These are phyloP conservation scores for Acanthaster planci DNA, from an alignment of 35 echinoderm and acorn worm species.

Conservation along the genomic window DNA sequence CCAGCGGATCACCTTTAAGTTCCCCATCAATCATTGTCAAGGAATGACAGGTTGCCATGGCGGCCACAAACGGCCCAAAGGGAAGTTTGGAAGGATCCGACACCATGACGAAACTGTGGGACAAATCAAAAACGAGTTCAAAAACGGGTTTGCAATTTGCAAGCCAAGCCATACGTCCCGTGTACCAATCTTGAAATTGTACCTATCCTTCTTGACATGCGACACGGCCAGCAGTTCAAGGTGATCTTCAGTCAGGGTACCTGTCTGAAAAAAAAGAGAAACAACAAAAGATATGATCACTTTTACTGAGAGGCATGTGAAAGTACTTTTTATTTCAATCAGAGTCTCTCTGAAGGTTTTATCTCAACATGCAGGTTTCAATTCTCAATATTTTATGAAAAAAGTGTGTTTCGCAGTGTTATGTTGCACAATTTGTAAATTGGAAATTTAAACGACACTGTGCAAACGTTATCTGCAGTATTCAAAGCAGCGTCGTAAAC, in stretches of 20 bases:
- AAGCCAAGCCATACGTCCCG: not conserved
- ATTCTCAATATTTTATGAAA: too few relatives aligned
- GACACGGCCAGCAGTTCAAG: constrained; percentile 88
- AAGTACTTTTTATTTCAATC: too few relatives aligned
- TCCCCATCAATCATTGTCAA: constrained; percentile 93
- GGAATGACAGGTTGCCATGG: constrained; percentile 95
- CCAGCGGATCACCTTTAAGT: constrained; percentile 85
- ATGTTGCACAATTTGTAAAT: too few relatives aligned
- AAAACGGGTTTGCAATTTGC: not conserved
- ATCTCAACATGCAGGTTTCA: too few relatives aligned
- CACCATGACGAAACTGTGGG: constrained; percentile 82
- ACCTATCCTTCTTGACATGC: constrained; percentile 78
- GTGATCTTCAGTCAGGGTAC: constrained; percentile 90
- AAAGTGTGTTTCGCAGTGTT: too few relatives aligned
- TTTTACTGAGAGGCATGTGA: too few relatives aligned
- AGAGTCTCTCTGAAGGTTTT: too few relatives aligned
- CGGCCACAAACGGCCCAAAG: constrained; percentile 78
- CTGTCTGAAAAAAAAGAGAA: constrained; percentile 68
- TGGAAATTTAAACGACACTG: too few relatives aligned
- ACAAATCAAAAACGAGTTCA: not conserved
- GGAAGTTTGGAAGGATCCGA: constrained; percentile 80
- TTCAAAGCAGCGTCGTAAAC: too few relatives aligned
- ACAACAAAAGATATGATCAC: too few relatives aligned
- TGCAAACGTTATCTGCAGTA: too few relatives aligned
- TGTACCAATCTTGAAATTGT: not conserved